Evolutionary conservation across 2,888 invertebrate genomes (phyloP), one percentile per base, ranked within the genome.

Genomic region (Pediacus dermestoides): DNA sequence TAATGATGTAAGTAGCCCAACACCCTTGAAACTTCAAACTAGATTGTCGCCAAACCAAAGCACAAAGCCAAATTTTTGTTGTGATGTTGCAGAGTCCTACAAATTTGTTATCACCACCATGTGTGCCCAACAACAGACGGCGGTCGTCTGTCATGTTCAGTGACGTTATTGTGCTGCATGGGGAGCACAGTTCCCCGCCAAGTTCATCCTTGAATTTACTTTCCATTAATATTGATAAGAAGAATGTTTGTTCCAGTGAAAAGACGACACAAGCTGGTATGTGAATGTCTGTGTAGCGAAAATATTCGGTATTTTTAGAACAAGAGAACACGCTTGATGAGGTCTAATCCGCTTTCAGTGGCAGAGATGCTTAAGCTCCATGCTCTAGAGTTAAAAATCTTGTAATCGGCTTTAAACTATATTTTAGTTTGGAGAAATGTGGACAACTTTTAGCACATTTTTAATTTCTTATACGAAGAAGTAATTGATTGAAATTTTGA

Each of bases 101-200:
- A 18, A 81, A 82, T 27, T 74, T 87, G 33, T 70, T 88, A 34
- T 85, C 85, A 50, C 87, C 87, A 27, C 85, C 86, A 16, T 79
- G 82, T 34, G 74, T 79, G 38, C 80, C 82, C 49, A 76, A 80
- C 44, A 80, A 83, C 52, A 75, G 84, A 10, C 77, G 89, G 10
- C 74, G 88, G 34, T 88, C 89, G 23, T 88, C 88, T 48, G 90
- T 90, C 43, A 89, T 89, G 88, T 90, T 90, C 71, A 88, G 86
- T 61, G 88, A 89, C 62, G 85, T 88, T 18, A 84, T 89, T 8
- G 73, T 88, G 23, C 75, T 88, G 16, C 88, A 88, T 60, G 80
- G 80, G 12, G 70, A 53, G 38, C 65, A 34, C 32, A 49, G 51
- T 28, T 48, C 61, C 2, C 64, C 66, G 2, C 53, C 64, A 2